Base-by-base conservation (phyloP, 1,140 invertebrate species). In the Tetramorium parvispinum region DNA sequence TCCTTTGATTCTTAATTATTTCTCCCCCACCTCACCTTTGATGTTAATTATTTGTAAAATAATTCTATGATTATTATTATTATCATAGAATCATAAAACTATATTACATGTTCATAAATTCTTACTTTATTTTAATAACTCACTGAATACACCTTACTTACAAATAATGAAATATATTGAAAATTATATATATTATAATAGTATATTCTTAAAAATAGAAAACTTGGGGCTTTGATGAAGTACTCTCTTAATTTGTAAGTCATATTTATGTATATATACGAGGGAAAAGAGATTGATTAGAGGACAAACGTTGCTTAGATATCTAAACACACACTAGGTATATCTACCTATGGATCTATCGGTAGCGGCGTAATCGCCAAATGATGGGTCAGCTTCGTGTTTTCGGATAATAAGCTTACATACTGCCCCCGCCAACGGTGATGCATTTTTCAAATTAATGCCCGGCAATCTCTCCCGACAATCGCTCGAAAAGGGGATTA, bases 371-470 rank as follows among this genome's bases (percentile, higher is more conserved):
- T 79, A 79, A 86, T 86, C 73, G 83, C 59, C 66, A 76, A 86
- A 86, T 57, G 61, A 86, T 40, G 49, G 46, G 49, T 27, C n/a
- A 73, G 79, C 77, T 87, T 78, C 53, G 65, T 79, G 85, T 81
- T 81, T 87, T 70, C 27, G 55, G 68, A 55, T 87, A 88, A 90
- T 87, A 88, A 90, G 88, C 61, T 76, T 65, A 76, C 53, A 75
- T 43, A 55, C 49, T 63, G 77, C 27, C 55, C 37, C 24, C 79
- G 79, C 68, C 78, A 63, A 79, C 43, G 79, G 37, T 79, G 90
- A 87, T 89, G 85, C 86, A 91, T 91, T 91, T 91, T 89, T 91
- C 90, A 91, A 89, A 91, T 91, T 89, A 87, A 91, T 91, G 89
- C 83, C 18, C 83, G 63, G 78, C 82, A 90, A 91, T 91, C 89